phyloP scores from a whole-genome alignment of 2,888 invertebrate species.

The Hydraecia micacea region DNA sequence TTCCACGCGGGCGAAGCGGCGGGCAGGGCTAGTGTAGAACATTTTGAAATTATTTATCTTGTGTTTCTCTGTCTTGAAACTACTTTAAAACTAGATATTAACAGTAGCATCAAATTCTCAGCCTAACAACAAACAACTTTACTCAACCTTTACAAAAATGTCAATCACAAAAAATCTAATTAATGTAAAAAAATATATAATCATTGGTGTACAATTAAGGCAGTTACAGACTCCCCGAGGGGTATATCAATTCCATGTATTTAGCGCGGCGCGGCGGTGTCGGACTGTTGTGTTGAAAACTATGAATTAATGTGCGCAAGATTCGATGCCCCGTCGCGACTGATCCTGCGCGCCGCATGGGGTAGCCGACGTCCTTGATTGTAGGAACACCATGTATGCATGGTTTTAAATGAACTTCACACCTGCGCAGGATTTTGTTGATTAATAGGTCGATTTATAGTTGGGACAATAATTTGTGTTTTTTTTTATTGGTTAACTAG shows the following conservation, averaged over 20 bases:
- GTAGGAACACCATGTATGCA: slow-evolving; percentile 68
- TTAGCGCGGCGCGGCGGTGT: slow-evolving; percentile 72
- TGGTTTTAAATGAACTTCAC: slow-evolving; percentile 57
- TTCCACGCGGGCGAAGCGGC: neutral
- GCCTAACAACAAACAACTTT: slow-evolving; percentile 20
- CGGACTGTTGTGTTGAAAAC: slow-evolving; percentile 71
- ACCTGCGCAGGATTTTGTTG: slow-evolving; percentile 58
- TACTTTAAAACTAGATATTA: neutral
- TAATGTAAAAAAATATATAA: slow-evolving; percentile 63
- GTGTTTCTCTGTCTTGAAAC: neutral
- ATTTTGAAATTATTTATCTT: neutral
- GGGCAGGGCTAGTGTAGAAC: neutral
- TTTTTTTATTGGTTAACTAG: slow-evolving; percentile 15
- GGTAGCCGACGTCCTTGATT: slow-evolving; percentile 71
- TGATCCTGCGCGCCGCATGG: slow-evolving; percentile 78
- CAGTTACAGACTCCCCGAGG: slow-evolving; percentile 78
- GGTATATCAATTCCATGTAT: slow-evolving; percentile 71
- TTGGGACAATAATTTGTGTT: slow-evolving; percentile 24
- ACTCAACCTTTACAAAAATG: slow-evolving; percentile 43
- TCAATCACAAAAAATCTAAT: slow-evolving; percentile 63
- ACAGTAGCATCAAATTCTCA: slow-evolving; percentile 15
- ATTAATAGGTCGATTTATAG: slow-evolving; percentile 47
- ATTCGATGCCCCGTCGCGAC: slow-evolving; percentile 77
- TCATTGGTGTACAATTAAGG: slow-evolving; percentile 71
- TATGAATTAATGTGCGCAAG: slow-evolving; percentile 80